phyloP scores from a whole-genome alignment of 2,888 invertebrate genomes.

The Noctua pronuba region DNA sequence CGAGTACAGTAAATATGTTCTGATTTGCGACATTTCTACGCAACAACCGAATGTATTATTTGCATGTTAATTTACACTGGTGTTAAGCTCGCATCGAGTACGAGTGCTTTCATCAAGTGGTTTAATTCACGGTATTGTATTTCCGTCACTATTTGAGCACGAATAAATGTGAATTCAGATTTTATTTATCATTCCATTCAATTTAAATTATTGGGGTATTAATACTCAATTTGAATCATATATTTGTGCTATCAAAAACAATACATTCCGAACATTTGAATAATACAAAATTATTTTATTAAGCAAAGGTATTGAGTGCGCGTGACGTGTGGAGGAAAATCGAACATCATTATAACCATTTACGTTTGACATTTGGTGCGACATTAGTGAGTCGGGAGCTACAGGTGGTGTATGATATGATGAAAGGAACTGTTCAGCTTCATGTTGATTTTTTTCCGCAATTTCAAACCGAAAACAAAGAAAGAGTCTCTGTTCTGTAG shows the following conservation, averaged over 20 bases:
- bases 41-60: slow-evolving; percentile 55
- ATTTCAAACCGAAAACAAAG: not conserved
- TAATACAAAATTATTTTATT: not conserved
- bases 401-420: not conserved
- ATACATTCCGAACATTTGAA: slow-evolving; percentile 24
- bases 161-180: slow-evolving; percentile 23
- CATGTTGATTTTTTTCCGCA: not conserved
- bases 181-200: slow-evolving; percentile 30
- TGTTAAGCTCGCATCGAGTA: slow-evolving; percentile 39
- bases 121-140: slow-evolving; percentile 40
- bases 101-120: slow-evolving; percentile 21
- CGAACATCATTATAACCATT: slow-evolving; percentile 20
- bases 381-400: slow-evolving; percentile 6
- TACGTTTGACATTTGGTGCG: slow-evolving; percentile 21
- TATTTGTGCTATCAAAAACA: slow-evolving; percentile 21
- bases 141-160: slow-evolving; percentile 39
- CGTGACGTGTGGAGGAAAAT: slow-evolving; percentile 15
- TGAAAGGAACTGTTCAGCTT: not conserved
- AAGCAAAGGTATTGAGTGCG: not conserved
- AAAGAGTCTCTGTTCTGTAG: not conserved
- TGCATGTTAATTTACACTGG: slow-evolving; percentile 55
- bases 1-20: slow-evolving; percentile 43
- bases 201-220: slow-evolving; percentile 31
- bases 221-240: slow-evolving; percentile 27
- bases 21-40: slow-evolving; percentile 55